These are phyloP conservation scores for Glaucopsyche alexis DNA, from an alignment of 2,888 invertebrate species.

Conservation along the genomic window DNA sequence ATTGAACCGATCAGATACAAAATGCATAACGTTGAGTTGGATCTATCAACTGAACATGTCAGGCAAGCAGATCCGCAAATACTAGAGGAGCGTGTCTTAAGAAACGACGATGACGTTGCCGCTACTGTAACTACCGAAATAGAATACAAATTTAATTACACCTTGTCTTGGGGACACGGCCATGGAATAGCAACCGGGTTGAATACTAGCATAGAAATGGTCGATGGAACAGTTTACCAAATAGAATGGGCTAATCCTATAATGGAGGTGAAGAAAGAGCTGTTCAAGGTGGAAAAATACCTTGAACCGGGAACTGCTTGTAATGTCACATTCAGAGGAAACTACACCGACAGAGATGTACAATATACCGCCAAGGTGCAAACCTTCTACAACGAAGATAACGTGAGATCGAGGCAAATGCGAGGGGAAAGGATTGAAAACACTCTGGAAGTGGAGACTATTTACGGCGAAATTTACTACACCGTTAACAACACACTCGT, in stretches of 20 bases:
- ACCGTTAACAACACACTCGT: slow-evolving; percentile 86
- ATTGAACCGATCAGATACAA: slow-evolving; percentile 89
- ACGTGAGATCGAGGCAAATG: slow-evolving; percentile 79
- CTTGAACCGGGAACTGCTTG: slow-evolving; percentile 89
- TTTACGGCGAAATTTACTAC: slow-evolving; percentile 89
- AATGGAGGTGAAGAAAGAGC: slow-evolving; percentile 76
- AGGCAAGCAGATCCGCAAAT: slow-evolving; percentile 71
- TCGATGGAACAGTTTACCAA: slow-evolving; percentile 78
- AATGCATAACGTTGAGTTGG: slow-evolving; percentile 83
- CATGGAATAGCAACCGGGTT: slow-evolving; percentile 86
- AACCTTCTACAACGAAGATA: slow-evolving; percentile 84
- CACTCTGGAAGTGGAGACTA: slow-evolving; percentile 84
- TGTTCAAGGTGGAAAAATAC: slow-evolving; percentile 81
- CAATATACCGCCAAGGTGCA: slow-evolving; percentile 87
- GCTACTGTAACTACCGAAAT: slow-evolving; percentile 86
- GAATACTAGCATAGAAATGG: slow-evolving; percentile 81
- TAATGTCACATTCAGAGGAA: slow-evolving; percentile 88
- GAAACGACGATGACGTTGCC: slow-evolving; percentile 78
- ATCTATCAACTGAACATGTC: slow-evolving; percentile 74
- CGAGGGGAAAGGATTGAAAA: slow-evolving; percentile 83
- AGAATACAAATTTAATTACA: slow-evolving; percentile 84
- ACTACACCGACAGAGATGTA: slow-evolving; percentile 85
- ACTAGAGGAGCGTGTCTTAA: slow-evolving; percentile 73
- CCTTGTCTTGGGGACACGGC: slow-evolving; percentile 89
- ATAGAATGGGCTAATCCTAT: slow-evolving; percentile 86